phyloP scores from a whole-genome alignment of 2,888 invertebrate genomes.

The Unio delphinus region DNA sequence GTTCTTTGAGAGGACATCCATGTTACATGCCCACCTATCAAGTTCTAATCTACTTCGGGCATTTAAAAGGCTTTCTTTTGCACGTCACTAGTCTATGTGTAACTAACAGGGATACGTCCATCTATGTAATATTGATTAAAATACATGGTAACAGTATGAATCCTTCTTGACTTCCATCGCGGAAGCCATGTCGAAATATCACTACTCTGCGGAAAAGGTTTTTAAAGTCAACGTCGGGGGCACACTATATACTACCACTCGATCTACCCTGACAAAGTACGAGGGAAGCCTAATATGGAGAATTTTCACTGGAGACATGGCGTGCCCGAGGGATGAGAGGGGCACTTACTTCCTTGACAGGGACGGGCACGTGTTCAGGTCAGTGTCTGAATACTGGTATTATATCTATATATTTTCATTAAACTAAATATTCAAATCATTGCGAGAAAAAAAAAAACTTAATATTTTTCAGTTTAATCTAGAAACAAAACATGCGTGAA shows the following conservation, averaged over 20 bases:
- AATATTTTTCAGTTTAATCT: too few species aligned
- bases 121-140: too few species aligned
- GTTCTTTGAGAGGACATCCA: too few species aligned
- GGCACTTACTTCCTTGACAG: slow-evolving; percentile 52
- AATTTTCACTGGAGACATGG: slow-evolving; percentile 36
- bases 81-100: too few species aligned
- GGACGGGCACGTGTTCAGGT: slow-evolving; percentile 53
- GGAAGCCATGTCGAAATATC: slow-evolving; percentile 25
- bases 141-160: too few species aligned
- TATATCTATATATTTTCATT: background rate
- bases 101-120: too few species aligned
- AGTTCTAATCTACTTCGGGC: too few species aligned
- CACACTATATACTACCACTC: slow-evolving; percentile 53
- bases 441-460: too few species aligned
- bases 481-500: too few species aligned
- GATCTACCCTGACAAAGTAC: slow-evolving; percentile 44
- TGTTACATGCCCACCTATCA: too few species aligned
- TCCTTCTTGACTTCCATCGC: background rate
- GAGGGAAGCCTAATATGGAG: slow-evolving; percentile 48
- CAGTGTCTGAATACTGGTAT: background rate
- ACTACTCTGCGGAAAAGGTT: slow-evolving; percentile 28
- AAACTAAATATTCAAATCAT: background rate
- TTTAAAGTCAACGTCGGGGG: slow-evolving; percentile 59
- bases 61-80: too few species aligned
- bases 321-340: slow-evolving; percentile 51